Percentiles rank a stretch among this genome's conserved stretches.
phyloP scores from a whole-genome alignment of 2,888 invertebrate species.

The Pogonocherus hispidulus region DNA sequence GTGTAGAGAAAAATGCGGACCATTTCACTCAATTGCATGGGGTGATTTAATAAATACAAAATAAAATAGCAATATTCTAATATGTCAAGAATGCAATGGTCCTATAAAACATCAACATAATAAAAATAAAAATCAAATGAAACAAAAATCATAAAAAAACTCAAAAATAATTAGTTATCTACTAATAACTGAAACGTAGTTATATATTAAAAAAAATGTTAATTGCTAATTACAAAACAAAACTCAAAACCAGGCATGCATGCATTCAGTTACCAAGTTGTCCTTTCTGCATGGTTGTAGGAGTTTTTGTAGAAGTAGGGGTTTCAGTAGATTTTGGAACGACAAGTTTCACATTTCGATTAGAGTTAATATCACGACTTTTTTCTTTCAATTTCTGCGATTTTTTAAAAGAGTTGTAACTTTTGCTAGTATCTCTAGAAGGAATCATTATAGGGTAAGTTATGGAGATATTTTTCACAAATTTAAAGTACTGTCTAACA shows the following conservation, averaged over 20 bases:
- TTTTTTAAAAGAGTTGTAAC: conserved; percentile 61
- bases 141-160: too few relatives aligned
- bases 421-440: conserved; percentile 63
- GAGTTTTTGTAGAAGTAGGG: conserved; percentile 40
- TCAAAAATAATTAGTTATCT: too few relatives aligned
- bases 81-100: too few relatives aligned
- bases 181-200: too few relatives aligned
- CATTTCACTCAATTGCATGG: background rate
- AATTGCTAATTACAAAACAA: conserved; percentile 56
- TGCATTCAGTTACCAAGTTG: conserved; percentile 43
- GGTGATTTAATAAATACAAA: too few relatives aligned
- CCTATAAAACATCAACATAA: too few relatives aligned
- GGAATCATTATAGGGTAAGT: conserved; percentile 81
- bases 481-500: conserved; percentile 63
- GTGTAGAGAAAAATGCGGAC: background rate
- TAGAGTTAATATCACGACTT: conserved; percentile 67
- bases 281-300: conserved; percentile 39
- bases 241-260: conserved; percentile 46
- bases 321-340: conserved; percentile 60
- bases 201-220: background rate
- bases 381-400: conserved; percentile 68
- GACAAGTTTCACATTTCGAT: conserved; percentile 64
- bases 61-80: too few relatives aligned
- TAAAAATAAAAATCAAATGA: too few relatives aligned
- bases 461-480: conserved; percentile 67